phyloP scores from a whole-genome alignment of 2,797 vertebrate genomes.

The Enteromius radiatus region DNA sequence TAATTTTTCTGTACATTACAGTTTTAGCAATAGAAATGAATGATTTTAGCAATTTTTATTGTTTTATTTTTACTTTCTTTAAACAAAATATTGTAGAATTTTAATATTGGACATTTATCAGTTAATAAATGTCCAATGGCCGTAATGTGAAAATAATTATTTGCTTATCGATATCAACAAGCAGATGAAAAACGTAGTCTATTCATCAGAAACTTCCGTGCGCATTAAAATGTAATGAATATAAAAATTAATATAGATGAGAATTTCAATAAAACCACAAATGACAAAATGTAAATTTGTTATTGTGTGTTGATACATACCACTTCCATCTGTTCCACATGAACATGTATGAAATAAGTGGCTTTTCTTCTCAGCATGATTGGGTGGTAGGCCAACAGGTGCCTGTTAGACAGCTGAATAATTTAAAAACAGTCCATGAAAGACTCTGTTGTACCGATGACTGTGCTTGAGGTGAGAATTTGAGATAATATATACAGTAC shows the following conservation, averaged over 20 bases:
- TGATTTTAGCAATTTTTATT: neutral
- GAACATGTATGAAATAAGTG: neutral
- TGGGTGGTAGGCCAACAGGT: conserved; percentile 16
- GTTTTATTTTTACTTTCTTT: neutral
- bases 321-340: neutral
- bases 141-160: neutral
- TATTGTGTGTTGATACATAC: neutral
- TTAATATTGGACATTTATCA: neutral
- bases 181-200: neutral
- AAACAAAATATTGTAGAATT: neutral
- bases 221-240: neutral
- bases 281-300: neutral
- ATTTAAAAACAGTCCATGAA: conserved; percentile 1
- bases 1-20: neutral
- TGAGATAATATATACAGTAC: conserved; percentile 44
- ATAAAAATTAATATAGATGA: neutral
- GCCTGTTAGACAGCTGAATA: neutral
- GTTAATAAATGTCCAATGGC: too few species aligned
- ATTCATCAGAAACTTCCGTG: neutral
- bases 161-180: neutral
- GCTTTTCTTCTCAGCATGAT: neutral
- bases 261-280: neutral
- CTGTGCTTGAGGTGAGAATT: conserved; percentile 22
- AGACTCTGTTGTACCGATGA: neutral
- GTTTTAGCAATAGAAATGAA: neutral